Base-by-base conservation (phyloP, 2,888 invertebrate genomes). In the Mythimna ferrago region DNA sequence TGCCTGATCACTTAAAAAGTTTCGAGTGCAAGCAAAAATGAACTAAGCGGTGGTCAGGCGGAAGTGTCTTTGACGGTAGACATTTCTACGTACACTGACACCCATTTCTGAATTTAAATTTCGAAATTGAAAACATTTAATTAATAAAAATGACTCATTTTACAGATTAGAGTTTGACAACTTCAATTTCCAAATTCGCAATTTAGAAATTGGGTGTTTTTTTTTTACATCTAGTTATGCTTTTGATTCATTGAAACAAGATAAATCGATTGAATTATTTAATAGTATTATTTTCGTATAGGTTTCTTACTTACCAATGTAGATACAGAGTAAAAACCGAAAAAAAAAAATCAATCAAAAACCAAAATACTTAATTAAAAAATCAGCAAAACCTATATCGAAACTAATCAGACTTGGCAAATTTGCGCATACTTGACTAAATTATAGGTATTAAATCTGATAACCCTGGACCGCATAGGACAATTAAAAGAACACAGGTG, bases 131-230 rank as follows among this genome's bases (percentile, higher is more conserved):
- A 6, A 26, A 26, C 54, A 10, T 21, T 11, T 21, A 6, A 32
- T 32, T 32, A 54, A 26, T 26, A 21, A 26, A 26, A 26, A 26
- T 26, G 26, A 26, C 26, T 26, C 26, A 26, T 26, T 54, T 7
- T 21, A 21, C 54, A 14, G 14, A 14, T 14, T 48, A 48, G 44
- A 14, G 44, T 14, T 44, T 48, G 19, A 19, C 19, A 1, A 51
- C 6, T 21, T n/a, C 0, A 7, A 71, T 76, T 2, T 66, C 74
- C 16, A 26, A 76, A 16, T 71, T 66, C 1, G 76, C 16, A 51
- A 66, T 64, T 6, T 73, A 16, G 44, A 35, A 58, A 7, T 7
- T 16, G 3, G 32, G 9, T 32, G 57, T 57, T 1, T 51, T 32
- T 58, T 19, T 32, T 16, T 57, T 57, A 6, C 1, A 26, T 19